Evolutionary conservation across 2,113 vertebrate species (phyloP), one percentile per base, ranked within the genome.

Genomic region (Brachypteracias leptosomus): DNA sequence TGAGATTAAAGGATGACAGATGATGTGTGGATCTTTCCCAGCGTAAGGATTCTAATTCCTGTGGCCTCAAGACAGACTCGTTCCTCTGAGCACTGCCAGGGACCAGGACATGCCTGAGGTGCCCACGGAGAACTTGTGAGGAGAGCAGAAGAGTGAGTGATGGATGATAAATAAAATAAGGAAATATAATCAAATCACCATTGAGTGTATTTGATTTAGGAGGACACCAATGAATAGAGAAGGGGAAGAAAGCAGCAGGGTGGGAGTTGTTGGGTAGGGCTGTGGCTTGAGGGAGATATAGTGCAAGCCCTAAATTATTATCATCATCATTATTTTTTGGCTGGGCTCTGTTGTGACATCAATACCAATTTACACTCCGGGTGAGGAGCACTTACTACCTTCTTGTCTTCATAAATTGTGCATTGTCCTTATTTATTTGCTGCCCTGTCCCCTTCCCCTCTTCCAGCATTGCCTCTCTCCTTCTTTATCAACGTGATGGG

Each of bases 361-460:
- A 96, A 95, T 97, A 97, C 94, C 95, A 95, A 96, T 97, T 96
- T 96, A 95, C 91, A 96, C 96, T 88, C 93, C 0, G 93, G 91
- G 94, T 95, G 96, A 97, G 96, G 67, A 97, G 94, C 96, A 95
- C 96, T 97, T 97, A 96, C 94, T 96, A 93, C 94, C 82, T 95
- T 55, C 94, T 96, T 96, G 96, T 97, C 96, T 93, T 93, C 96
- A 94, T 97, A 97, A 97, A 97, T 96, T 96, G 94, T 94, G 88
- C 94, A 91, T 96, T 96, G 91, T 90, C 93, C 91, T 97, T 97
- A 96, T 95, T 96, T 96, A 97, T 97, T 96, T 96, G 88, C 93
- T 42, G 76, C 81, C 85, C 42, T 24, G 38, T 94, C 67, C 94
- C 91, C 67, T 88, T 91, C 78, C 80, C 66, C 87, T 90, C 84